Percentiles rank a stretch among this genome's conserved stretches.
Evolutionary conservation across 35 echinoderm and acorn worm genomes (phyloP).

Genomic region (Ptychodera flava): DNA sequence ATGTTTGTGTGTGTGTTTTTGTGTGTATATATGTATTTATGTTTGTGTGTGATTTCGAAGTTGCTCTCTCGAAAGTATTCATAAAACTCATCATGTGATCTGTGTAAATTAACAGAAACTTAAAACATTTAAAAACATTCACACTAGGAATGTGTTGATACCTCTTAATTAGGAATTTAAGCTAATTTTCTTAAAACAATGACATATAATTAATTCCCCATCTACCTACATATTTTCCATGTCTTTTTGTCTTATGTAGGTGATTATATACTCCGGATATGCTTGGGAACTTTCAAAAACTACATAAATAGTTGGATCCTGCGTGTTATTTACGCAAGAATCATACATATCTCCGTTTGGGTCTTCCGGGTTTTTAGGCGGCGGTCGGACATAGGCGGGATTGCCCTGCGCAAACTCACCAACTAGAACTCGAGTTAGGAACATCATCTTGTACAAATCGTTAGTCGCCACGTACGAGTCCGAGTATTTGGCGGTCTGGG

Average conservation of each 20-base stretch:
- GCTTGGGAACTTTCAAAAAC: slow-evolving; percentile 40
- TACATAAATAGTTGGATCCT: slow-evolving; percentile 27
- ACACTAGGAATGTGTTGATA: no score
- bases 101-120: no score
- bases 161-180: no score
- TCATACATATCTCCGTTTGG: slow-evolving; percentile 30
- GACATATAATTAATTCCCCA: no score
- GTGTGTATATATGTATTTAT: no score
- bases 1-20: no score
- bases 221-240: no score
- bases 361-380: not conserved
- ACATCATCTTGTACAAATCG: slow-evolving; percentile 18
- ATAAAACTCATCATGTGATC: no score
- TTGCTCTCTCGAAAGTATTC: no score
- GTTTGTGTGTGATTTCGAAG: no score
- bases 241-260: not conserved
- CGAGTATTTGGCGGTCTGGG: slow-evolving; percentile 18
- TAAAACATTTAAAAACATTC: no score
- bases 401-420: slow-evolving; percentile 11
- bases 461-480: slow-evolving; percentile 14
- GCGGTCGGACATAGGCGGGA: slow-evolving; percentile 18
- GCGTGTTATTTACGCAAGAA: slow-evolving; percentile 29
- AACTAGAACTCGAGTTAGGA: slow-evolving; percentile 29
- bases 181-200: no score
- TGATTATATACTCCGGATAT: slow-evolving; percentile 48